phyloP scores from a whole-genome alignment of 1,140 invertebrate species.

The Zaprionus ornatus region DNA sequence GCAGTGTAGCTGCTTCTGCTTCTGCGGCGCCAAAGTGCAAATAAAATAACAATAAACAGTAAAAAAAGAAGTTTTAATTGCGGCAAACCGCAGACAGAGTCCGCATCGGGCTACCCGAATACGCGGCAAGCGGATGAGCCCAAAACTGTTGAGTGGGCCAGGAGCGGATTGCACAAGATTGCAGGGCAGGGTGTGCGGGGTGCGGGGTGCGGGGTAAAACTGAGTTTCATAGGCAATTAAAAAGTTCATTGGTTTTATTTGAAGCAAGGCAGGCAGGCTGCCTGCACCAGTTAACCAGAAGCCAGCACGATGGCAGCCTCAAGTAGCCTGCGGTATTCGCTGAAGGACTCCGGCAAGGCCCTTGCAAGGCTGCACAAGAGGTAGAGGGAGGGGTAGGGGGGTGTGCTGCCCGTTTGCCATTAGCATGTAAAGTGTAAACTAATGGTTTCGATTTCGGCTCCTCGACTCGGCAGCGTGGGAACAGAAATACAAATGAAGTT shows the following conservation, averaged over 20 bases:
- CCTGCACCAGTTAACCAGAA: conserved; percentile 30
- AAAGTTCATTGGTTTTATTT: conserved; percentile 78
- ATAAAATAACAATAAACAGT: conserved; percentile 60
- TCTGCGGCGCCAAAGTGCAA: conserved; percentile 72
- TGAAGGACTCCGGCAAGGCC: no score
- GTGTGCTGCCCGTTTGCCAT: conserved; percentile 38
- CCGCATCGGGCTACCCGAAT: conserved; percentile 59
- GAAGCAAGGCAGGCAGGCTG: conserved; percentile 19
- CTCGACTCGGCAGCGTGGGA: conserved; percentile 66
- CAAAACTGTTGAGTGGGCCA: neutral
- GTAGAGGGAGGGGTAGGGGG: neutral
- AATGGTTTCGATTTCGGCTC: conserved; percentile 71
- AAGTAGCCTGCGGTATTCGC: neutral
- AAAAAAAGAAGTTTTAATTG: conserved; percentile 53
- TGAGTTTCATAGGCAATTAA: conserved; percentile 79
- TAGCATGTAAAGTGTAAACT: conserved; percentile 82
- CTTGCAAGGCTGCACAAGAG: no score
- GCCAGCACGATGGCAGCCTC: conserved; percentile 20
- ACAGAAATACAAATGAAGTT: conserved; percentile 24
- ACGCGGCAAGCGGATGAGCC: conserved; percentile 45
- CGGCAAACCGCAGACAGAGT: conserved; percentile 7
- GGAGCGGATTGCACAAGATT: conserved; percentile 18
- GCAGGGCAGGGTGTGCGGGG: neutral
- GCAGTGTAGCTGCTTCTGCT: neutral
- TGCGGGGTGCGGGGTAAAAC: neutral